Evolutionary conservation across 2,113 vertebrate genomes (phyloP).

Genomic region (Amphiprion percula): DNA sequence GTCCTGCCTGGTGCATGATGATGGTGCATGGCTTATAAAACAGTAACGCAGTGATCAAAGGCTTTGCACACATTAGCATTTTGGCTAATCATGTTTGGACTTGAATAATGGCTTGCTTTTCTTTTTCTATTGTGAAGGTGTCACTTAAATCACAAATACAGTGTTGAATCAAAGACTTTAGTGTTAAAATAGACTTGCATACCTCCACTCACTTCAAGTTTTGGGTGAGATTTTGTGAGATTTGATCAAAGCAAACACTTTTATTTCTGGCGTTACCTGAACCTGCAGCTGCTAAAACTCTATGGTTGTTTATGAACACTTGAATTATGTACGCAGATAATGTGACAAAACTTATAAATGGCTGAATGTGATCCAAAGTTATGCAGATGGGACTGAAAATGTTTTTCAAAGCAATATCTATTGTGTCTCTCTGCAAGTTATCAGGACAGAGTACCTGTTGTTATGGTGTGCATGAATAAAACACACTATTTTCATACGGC

Average conservation of each 20-base stretch:
- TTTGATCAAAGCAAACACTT: not conserved
- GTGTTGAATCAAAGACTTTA: constrained; percentile 22
- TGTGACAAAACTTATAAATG: not conserved
- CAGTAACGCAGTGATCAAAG: constrained; percentile 80
- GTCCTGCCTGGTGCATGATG: constrained; percentile 77
- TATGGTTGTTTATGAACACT: not conserved
- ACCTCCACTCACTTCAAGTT: not conserved
- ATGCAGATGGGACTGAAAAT: constrained; percentile 1
- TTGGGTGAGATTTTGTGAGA: too few species aligned
- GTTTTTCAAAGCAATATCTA: not conserved
- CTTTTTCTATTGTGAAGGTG: constrained; percentile 65
- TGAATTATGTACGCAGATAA: not conserved
- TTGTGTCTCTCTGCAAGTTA: not conserved
- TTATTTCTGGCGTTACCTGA: not conserved
- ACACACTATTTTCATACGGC: not conserved
- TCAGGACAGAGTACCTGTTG: not conserved
- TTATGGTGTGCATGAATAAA: not conserved
- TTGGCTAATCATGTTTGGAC: constrained; percentile 74
- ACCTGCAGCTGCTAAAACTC: not conserved
- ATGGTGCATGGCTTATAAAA: constrained; percentile 76
- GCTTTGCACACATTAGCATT: constrained; percentile 78
- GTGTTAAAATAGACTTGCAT: constrained; percentile 1
- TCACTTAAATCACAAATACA: constrained; percentile 34
- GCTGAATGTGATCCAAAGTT: not conserved
- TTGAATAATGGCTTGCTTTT: constrained; percentile 41